Conservation (phyloP, 2,113 vertebrate species). For the Campylomormyrus numenius region DNA sequence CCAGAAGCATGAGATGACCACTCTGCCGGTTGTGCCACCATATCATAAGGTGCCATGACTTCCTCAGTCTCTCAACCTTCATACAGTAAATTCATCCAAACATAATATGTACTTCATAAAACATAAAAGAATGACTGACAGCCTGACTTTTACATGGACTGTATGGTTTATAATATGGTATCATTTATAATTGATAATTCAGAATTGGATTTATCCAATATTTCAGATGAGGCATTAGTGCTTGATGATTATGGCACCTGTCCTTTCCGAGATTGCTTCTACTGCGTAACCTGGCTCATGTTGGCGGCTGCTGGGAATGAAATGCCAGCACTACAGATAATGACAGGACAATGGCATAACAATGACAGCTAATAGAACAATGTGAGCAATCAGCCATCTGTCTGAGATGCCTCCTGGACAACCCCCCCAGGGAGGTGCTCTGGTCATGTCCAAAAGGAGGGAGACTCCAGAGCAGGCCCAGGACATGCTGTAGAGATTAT, state of each 20-base stretch:
- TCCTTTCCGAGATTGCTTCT: not conserved
- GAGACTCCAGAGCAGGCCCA: not conserved
- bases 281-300: not conserved
- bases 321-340: not conserved
- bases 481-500: not conserved
- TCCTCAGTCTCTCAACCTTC: not conserved
- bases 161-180: not conserved
- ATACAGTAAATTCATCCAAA: not conserved
- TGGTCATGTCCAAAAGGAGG: not conserved
- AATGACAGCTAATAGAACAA: not conserved
- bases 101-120: not conserved
- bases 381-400: not conserved
- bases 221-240: not conserved
- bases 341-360: not conserved
- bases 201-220: not conserved
- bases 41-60: not conserved
- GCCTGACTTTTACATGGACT: not conserved
- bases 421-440: not conserved
- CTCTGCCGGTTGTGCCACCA: not conserved
- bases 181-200: not conserved
- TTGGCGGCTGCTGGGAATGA: not conserved
- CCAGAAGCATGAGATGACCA: not conserved
- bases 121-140: not conserved
- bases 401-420: not conserved
- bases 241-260: not conserved